Conservation (phyloP, 2,888 invertebrate genomes). For the Harmothoe impar region DNA sequence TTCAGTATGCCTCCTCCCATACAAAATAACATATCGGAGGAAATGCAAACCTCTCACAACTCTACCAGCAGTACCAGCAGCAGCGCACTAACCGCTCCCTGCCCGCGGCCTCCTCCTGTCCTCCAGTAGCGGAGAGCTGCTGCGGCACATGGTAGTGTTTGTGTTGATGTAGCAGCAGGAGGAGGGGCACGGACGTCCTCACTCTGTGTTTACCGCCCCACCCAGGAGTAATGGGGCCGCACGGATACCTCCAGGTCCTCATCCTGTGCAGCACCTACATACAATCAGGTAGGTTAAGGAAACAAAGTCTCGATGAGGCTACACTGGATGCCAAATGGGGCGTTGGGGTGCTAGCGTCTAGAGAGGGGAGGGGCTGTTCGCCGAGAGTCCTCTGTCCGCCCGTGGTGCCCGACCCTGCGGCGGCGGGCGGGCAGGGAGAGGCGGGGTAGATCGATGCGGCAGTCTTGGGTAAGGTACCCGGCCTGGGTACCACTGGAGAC, state of each 20-base stretch:
- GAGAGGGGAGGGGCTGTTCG: neutral
- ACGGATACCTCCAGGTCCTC: neutral
- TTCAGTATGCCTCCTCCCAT: no score
- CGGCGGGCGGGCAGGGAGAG: neutral
- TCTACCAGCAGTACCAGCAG: neutral
- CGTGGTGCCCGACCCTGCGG: neutral
- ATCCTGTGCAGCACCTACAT: neutral
- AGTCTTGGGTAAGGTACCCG: no score
- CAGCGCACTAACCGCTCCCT: neutral
- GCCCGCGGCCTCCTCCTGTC: neutral
- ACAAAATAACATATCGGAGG: no score
- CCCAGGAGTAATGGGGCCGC: conserved; percentile 1
- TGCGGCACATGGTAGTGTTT: neutral
- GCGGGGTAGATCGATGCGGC: no score
- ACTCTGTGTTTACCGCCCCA: neutral
- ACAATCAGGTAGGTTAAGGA: neutral
- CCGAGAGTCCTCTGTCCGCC: neutral
- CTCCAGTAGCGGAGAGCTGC: neutral
- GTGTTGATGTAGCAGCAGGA: neutral
- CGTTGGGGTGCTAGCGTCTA: neutral
- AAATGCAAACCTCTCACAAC: no score
- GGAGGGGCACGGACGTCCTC: neutral
- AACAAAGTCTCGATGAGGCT: neutral
- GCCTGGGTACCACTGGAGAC: no score
- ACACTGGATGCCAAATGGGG: neutral